Evolutionary conservation across 1,140 invertebrate species (phyloP).

Genomic region (Andrena cerasifolii): DNA sequence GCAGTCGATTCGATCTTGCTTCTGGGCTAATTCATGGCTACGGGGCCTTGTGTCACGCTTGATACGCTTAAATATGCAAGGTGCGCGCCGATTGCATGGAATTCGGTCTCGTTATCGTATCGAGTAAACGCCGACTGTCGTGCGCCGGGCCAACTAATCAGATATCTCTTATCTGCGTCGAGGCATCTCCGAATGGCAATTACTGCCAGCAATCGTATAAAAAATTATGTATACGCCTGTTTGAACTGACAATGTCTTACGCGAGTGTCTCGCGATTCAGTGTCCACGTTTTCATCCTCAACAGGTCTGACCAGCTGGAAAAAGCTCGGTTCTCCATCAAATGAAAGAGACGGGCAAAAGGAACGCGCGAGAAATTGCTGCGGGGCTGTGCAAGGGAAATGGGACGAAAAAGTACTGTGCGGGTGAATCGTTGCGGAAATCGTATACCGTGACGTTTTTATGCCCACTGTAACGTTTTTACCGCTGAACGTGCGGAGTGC

Average conservation of each 20-base stretch:
- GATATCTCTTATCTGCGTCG: constrained; percentile 24
- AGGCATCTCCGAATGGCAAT: constrained; percentile 27
- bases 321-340: background rate
- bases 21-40: background rate
- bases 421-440: background rate
- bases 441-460: background rate
- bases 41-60: constrained; percentile 7
- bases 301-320: constrained; percentile 22
- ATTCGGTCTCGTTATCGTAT: constrained; percentile 4
- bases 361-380: background rate
- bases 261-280: background rate
- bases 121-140: constrained; percentile 6
- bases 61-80: constrained; percentile 13
- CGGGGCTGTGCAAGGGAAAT: background rate
- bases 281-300: constrained; percentile 15
- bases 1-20: background rate
- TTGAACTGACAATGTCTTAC: background rate
- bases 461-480: background rate
- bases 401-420: background rate
- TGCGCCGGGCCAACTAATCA: constrained; percentile 8
- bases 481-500: background rate
- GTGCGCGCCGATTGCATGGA: background rate
- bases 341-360: background rate
- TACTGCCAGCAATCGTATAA: constrained; percentile 30
- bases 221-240: background rate